Base-by-base conservation (phyloP, 1,140 invertebrate species). In the Drosophila paulistorum region DNA sequence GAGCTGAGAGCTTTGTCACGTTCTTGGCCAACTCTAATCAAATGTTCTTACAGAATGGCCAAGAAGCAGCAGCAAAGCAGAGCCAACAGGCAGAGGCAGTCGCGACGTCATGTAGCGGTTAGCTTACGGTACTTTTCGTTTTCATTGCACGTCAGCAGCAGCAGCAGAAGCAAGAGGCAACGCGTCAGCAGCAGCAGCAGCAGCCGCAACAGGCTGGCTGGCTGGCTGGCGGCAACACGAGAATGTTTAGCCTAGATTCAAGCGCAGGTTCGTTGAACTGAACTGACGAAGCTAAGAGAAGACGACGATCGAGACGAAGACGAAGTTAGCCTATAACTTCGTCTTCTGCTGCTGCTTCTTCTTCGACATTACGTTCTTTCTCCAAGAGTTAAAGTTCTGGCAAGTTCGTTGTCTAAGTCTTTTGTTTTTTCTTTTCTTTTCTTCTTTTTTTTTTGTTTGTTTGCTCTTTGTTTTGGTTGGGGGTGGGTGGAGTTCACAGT, bases 161-260 rank as follows among this genome's bases (percentile, higher is more conserved):
- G 26, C 41, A 33, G 20, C 41, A 35, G 68, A n/a, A 13, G 71
- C 33, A 20, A 57, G 1, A 37, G 10, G 45, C 3, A 72, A 23
- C 23, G 70, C 33, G 35, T 5, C 39, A 67, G 68, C 54, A 68
- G 69, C 65, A 62, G 70, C 70, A 30, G 39, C 30, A 26, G 70
- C 70, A 30, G 39, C 30, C 60, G 41, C 69, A 54, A 39, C 37
- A 65, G 64, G 33, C 51, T 14, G 42, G 41, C 41, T 14, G 42
- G 14, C 42, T 48, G 42, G 45, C 45, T n/a, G 33, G 42, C 73
- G 69, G 66, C 59, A 61, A 74, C 86, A 83, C 86, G 80, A 89
- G 83, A 91, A 90, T 91, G 90, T 91, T 91, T 91, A 91, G 90
- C 90, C 90, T 91, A 91, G 90, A 91, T 91, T 91, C 84, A 75